Conservation (phyloP, 1,140 invertebrate species). For the Colletes gigas region DNA sequence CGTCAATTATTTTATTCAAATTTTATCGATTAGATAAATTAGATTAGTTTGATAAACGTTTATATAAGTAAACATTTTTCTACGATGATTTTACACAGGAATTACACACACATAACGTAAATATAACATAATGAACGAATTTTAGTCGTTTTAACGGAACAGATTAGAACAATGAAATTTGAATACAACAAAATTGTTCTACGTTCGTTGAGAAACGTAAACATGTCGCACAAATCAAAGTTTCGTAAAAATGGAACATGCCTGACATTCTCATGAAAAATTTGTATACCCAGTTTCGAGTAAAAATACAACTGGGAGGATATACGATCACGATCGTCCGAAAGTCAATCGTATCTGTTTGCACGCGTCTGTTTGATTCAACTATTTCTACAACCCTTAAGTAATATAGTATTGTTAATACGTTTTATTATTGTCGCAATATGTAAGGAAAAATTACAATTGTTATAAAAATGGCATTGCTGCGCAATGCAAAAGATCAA, state of each 20-base stretch:
- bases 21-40: constrained; percentile 15
- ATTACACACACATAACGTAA: background rate
- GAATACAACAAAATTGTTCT: constrained; percentile 7
- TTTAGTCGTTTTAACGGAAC: constrained; percentile 5
- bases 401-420: constrained; percentile 68
- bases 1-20: background rate
- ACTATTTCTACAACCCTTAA: constrained; percentile 57
- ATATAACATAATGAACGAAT: background rate
- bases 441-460: constrained; percentile 66
- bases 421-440: constrained; percentile 63
- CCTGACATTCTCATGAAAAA: background rate
- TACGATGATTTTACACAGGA: constrained; percentile 35
- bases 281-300: constrained; percentile 11
- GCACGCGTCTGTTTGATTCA: constrained; percentile 46
- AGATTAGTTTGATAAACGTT: constrained; percentile 42
- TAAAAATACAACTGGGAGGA: background rate
- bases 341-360: constrained; percentile 7
- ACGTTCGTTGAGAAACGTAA: background rate
- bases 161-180: constrained; percentile 28
- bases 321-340: background rate
- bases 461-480: constrained; percentile 72
- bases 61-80: constrained; percentile 45
- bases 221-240: constrained; percentile 12
- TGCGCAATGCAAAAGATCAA: constrained; percentile 66
- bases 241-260: background rate